These are phyloP conservation scores for Chionis minor DNA, from an alignment of 2,113 vertebrate genomes.

Conservation along the genomic window DNA sequence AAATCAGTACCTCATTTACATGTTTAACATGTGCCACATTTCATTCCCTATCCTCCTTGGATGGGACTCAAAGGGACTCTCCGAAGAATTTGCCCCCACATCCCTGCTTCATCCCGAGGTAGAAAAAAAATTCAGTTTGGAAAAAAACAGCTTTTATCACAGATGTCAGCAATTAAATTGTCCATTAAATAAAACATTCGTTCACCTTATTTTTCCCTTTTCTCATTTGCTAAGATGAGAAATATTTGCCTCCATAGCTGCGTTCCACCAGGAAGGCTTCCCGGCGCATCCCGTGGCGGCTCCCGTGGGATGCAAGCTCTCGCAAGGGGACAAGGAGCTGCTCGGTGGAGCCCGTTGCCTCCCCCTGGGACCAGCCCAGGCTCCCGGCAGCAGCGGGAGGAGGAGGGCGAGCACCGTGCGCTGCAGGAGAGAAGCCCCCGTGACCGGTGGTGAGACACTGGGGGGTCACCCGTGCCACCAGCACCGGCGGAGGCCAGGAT, in stretches of 20 bases:
- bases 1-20: slow-evolving; percentile 65
- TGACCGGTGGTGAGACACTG: accelerated
- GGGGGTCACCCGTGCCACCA: accelerated
- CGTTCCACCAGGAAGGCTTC: not conserved
- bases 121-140: slow-evolving; percentile 17
- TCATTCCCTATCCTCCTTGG: slow-evolving; percentile 55
- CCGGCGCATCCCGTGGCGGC: not conserved
- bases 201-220: slow-evolving; percentile 36
- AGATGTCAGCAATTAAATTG: slow-evolving; percentile 59
- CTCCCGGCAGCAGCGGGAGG: not conserved
- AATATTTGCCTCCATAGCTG: not conserved
- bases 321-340: accelerated
- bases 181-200: not conserved
- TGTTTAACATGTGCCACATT: slow-evolving; percentile 68
- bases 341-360: accelerated
- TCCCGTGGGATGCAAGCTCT: accelerated
- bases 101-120: slow-evolving; percentile 28
- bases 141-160: not conserved
- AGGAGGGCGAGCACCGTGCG: accelerated
- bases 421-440: not conserved
- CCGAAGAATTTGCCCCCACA: slow-evolving; percentile 51
- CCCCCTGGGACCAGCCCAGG: accelerated
- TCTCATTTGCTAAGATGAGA: not conserved
- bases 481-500: not conserved
- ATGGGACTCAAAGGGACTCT: slow-evolving; percentile 55